Evolutionary conservation across 2,797 vertebrate species (phyloP).

Genomic region (Setipinna tenuifilis): DNA sequence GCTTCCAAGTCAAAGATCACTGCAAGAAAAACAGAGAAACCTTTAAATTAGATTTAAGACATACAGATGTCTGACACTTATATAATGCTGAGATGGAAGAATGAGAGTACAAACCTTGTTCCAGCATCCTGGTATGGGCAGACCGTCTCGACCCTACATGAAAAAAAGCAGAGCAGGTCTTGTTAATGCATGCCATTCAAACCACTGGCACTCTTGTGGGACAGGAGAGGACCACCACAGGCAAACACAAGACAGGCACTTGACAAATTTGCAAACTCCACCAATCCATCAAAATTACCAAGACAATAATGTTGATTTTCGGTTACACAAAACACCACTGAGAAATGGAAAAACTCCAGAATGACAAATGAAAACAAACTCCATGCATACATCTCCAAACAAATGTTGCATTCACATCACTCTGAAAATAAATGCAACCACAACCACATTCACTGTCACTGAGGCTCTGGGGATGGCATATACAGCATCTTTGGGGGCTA

Average conservation of each 20-base stretch:
- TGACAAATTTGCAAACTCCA: not conserved
- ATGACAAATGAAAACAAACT: conserved; percentile 57
- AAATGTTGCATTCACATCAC: not conserved
- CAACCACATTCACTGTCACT: not conserved
- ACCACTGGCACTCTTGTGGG: not conserved
- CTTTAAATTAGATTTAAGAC: not conserved
- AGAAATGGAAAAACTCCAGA: not conserved
- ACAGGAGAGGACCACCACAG: not conserved
- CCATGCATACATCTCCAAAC: not conserved
- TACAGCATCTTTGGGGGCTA: not conserved
- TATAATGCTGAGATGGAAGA: not conserved
- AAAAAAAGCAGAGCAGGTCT: not conserved
- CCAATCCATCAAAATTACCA: not conserved
- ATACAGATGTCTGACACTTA: no score
- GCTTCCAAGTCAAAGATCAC: conserved; percentile 86
- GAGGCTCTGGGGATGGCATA: not conserved
- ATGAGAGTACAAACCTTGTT: conserved; percentile 82
- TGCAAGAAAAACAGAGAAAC: conserved; percentile 75
- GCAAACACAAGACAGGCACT: not conserved
- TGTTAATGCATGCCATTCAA: not conserved
- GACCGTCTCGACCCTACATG: conserved; percentile 87
- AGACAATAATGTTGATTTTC: not conserved
- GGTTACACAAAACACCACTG: not conserved
- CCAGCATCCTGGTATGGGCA: conserved; percentile 96
- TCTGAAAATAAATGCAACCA: not conserved